Evolutionary conservation across 2,113 vertebrate genomes (phyloP).

Genomic region (Gila orcuttii): DNA sequence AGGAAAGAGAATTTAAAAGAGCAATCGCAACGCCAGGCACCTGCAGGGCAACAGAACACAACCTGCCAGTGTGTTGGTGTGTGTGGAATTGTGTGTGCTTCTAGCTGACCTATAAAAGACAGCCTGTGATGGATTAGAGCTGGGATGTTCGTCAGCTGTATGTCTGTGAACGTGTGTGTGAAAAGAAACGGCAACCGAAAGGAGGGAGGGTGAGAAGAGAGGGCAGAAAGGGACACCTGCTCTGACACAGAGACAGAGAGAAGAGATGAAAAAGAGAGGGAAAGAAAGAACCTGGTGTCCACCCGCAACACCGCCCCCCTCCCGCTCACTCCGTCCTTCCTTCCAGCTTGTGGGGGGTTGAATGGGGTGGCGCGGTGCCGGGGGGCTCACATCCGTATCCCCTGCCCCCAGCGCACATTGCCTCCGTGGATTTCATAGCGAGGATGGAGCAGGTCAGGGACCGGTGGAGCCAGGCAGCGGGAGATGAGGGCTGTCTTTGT

Average conservation of each 20-base stretch:
- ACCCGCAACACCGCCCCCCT: constrained; percentile 50
- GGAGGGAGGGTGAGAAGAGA: constrained; percentile 49
- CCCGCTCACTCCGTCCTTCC: constrained; percentile 54
- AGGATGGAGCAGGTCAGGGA: constrained; percentile 73
- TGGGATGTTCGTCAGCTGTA: constrained; percentile 56
- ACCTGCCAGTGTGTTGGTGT: constrained; percentile 76
- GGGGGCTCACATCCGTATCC: constrained; percentile 73
- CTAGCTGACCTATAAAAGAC: constrained; percentile 56
- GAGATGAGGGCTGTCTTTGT: constrained; percentile 78
- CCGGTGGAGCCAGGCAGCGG: constrained; percentile 70
- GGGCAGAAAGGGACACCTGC: constrained; percentile 60
- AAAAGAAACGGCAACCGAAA: constrained; percentile 59
- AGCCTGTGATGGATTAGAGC: constrained; percentile 60
- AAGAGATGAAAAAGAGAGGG: constrained; percentile 65
- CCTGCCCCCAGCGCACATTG: constrained; percentile 57
- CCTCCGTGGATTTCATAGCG: constrained; percentile 72
- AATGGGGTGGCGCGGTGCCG: constrained; percentile 69
- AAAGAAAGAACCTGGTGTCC: constrained; percentile 80
- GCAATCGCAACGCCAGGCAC: constrained; percentile 81
- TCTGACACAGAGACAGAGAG: constrained; percentile 55
- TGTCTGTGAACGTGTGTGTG: constrained; percentile 49
- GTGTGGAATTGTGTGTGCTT: constrained; percentile 53
- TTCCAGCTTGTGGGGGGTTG: constrained; percentile 68
- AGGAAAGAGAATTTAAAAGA: constrained; percentile 89
- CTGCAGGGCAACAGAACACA: constrained; percentile 78